Evolutionary conservation across 1,140 invertebrate genomes (phyloP).

Genomic region (Bombus confusus): DNA sequence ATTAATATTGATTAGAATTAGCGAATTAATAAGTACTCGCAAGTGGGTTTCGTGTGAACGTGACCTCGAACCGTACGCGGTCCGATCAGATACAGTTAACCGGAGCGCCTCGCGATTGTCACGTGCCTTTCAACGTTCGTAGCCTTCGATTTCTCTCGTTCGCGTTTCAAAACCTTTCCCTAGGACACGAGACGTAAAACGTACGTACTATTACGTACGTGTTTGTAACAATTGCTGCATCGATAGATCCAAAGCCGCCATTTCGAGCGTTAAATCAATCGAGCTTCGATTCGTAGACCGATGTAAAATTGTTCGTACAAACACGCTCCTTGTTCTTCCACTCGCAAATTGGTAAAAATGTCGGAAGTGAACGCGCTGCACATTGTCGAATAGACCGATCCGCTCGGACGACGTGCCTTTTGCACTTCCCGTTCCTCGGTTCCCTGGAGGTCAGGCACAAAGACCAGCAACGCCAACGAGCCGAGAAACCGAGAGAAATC

Average conservation of each 20-base stretch:
- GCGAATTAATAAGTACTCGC: conserved; percentile 73
- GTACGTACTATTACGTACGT: too few relatives aligned
- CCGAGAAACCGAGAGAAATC: conserved; percentile 17
- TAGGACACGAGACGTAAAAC: too few relatives aligned
- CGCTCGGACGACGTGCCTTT: background rate
- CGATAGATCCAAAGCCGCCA: too few relatives aligned
- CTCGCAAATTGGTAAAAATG: background rate
- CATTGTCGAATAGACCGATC: background rate
- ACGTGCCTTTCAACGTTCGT: background rate
- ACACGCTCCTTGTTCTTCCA: too few relatives aligned
- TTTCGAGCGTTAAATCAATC: too few relatives aligned
- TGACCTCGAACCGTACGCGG: conserved; percentile 67
- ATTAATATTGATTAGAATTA: conserved; percentile 80
- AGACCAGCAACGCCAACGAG: background rate
- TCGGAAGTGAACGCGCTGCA: background rate
- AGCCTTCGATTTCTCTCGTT: background rate
- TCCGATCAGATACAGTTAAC: conserved; percentile 39
- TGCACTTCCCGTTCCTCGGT: background rate
- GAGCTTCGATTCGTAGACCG: too few relatives aligned
- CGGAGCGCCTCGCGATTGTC: background rate
- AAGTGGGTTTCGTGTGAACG: conserved; percentile 76
- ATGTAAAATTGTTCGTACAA: too few relatives aligned
- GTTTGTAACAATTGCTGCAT: too few relatives aligned
- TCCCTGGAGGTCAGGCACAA: background rate
- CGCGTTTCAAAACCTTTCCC: too few relatives aligned